Conservation (phyloP, 2,113 vertebrate species). For the Hiodon alosoides region DNA sequence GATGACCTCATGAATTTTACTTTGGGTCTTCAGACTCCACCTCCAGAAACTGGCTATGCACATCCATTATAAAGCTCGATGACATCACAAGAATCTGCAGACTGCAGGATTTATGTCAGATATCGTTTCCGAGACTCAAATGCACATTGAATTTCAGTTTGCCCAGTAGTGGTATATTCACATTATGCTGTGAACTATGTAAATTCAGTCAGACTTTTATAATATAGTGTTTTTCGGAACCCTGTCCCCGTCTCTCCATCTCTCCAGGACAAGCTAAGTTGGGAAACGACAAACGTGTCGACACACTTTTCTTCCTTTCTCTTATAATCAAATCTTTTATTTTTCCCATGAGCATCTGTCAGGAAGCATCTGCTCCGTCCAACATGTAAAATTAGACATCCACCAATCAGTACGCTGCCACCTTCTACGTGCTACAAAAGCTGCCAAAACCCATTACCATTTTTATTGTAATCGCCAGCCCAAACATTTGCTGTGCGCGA, state of each 20-base stretch:
- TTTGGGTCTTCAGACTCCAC: too few relatives aligned
- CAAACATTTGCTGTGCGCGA: neutral
- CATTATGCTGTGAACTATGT: too few relatives aligned
- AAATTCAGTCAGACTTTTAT: too few relatives aligned
- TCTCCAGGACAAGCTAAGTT: neutral
- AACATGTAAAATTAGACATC: conserved; percentile 53
- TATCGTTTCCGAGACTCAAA: too few relatives aligned
- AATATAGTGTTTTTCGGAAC: too few relatives aligned
- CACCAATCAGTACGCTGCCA: conserved; percentile 46
- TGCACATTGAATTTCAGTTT: too few relatives aligned
- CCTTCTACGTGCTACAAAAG: neutral
- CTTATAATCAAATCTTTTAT: conserved; percentile 43
- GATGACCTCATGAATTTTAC: too few relatives aligned
- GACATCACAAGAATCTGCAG: too few relatives aligned
- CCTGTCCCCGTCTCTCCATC: neutral
- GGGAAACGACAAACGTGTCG: conserved; percentile 11
- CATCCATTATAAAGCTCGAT: too few relatives aligned
- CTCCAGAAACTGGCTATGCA: too few relatives aligned
- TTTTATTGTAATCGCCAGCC: conserved; percentile 14
- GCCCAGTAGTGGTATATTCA: too few relatives aligned
- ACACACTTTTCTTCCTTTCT: conserved; percentile 31
- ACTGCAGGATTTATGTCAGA: too few relatives aligned
- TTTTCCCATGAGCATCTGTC: conserved; percentile 49
- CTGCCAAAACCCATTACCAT: conserved; percentile 19
- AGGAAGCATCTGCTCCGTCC: conserved; percentile 52